Percentiles rank a stretch among this genome's conserved stretches.
These are phyloP conservation scores for Brachyhypopomus occidentalis DNA, from an alignment of 2,113 vertebrate genomes.

Conservation along the genomic window DNA sequence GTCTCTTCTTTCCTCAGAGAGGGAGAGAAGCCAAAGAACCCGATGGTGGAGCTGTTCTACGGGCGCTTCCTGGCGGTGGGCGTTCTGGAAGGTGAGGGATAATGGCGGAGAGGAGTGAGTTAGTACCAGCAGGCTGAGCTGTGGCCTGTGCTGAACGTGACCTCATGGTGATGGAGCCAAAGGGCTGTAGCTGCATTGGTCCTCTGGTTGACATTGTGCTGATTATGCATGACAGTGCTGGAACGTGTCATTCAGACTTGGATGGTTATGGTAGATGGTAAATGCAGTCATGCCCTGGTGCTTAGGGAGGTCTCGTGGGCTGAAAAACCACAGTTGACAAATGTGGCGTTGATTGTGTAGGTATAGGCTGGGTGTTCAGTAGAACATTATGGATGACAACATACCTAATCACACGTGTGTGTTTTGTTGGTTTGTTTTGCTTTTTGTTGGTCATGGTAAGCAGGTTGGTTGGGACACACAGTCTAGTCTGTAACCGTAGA, in stretches of 20 bases:
- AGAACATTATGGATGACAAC: too few species aligned
- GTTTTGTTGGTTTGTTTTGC: background rate
- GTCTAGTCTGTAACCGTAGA: background rate
- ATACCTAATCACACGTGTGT: too few species aligned
- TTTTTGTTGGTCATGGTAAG: background rate
- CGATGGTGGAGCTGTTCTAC: conserved; percentile 98
- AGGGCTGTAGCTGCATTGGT: conserved; percentile 64
- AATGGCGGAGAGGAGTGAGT: background rate
- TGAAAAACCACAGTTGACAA: too few species aligned
- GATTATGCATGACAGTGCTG: conserved; percentile 73
- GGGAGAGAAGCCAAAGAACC: conserved; percentile 97
- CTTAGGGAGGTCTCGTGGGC: too few species aligned
- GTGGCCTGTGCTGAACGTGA: conserved; percentile 68
- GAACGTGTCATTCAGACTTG: conserved; percentile 21
- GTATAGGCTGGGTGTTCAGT: too few species aligned
- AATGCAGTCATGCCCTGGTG: too few species aligned
- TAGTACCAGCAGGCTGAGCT: background rate
- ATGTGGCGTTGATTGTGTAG: too few species aligned
- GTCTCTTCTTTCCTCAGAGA: conserved; percentile 76
- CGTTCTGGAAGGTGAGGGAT: conserved; percentile 90
- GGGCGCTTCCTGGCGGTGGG: conserved; percentile 94
- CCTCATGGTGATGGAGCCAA: conserved; percentile 72
- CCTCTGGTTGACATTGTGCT: conserved; percentile 69
- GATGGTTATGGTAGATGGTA: too few species aligned
- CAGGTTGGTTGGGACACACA: background rate